These are phyloP conservation scores for Distichodus sexfasciatus DNA, from an alignment of 2,797 vertebrate species.

Conservation along the genomic window DNA sequence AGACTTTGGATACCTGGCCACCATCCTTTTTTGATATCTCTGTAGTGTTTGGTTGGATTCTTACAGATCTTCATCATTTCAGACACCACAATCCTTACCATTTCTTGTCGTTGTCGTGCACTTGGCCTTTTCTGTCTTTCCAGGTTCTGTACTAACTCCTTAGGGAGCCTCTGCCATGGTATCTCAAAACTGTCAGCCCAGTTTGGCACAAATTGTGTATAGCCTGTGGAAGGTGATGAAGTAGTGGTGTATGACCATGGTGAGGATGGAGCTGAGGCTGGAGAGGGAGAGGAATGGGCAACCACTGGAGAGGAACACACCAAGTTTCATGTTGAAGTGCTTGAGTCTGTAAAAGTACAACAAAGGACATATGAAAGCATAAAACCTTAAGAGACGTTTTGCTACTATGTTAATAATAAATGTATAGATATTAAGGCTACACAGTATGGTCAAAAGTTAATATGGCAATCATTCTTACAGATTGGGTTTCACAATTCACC, in stretches of 20 bases:
- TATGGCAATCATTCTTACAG: no score
- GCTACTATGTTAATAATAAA: no score
- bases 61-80: background rate
- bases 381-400: no score
- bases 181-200: constrained; percentile 34
- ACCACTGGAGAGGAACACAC: no score
- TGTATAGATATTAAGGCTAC: no score
- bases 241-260: background rate
- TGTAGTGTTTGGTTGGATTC: background rate
- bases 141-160: constrained; percentile 22
- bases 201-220: background rate
- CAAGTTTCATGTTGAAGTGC: no score
- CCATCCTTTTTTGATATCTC: background rate
- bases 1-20: constrained; percentile 16
- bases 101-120: background rate
- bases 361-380: no score
- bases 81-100: constrained; percentile 6
- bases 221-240: background rate
- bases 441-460: no score
- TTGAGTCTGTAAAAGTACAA: no score
- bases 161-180: constrained; percentile 43
- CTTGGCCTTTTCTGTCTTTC: constrained; percentile 10
- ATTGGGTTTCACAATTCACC: no score
- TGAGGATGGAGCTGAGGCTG: no score
- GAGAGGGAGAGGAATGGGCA: no score